Evolutionary conservation across 2,113 vertebrate species (phyloP), one percentile per base, ranked within the genome.

Genomic region (Upupa epops): DNA sequence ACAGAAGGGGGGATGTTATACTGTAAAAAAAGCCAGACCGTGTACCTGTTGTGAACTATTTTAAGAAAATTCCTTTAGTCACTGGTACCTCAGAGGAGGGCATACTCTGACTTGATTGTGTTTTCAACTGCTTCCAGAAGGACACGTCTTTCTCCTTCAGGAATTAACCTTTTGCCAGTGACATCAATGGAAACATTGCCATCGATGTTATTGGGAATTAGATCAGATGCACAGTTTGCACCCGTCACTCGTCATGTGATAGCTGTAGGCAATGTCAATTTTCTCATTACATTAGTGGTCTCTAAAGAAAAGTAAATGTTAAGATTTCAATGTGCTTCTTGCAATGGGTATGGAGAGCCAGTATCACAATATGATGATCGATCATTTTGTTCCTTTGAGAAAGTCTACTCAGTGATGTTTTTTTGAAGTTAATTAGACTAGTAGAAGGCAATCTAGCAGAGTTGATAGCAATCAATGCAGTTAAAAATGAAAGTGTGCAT

Each of bases 401-500:
- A 96, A 90, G 77, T 64, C 29, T 89, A 90, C 74, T 75, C 82
- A 76, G 58, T 91, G 58, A 32, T 83, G 40, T 31, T 93, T 95
- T 87, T 76, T 26, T 59, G 25, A 91, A 94, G 86, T 94, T 93
- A 90, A 94, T 85, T 95, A 77, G 63, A 86, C 66, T 76, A 83
- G 46, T 66, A 89, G 82, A 89, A 88, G 55, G 90, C 88, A 95
- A 95, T 87, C 81, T 66, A 96, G 79, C 49, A 91, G 82, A 92
- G 73, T 69, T 92, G 85, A 92, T 78, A 96, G 90, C 83, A 96
- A 96, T 96, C 94, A 96, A 93, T 94, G 65, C 56, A 91, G 91
- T 94, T 96, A 95, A 92, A 93, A 86, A 83, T 71, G 72, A 95
- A 96, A 96, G 63, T 52, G 89, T 64, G 46, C n/a, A 93, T 82